Percentiles rank a stretch among this genome's conserved stretches.
Evolutionary conservation across 2,888 invertebrate genomes (phyloP).

Genomic region (Platycnemis pennipes): DNA sequence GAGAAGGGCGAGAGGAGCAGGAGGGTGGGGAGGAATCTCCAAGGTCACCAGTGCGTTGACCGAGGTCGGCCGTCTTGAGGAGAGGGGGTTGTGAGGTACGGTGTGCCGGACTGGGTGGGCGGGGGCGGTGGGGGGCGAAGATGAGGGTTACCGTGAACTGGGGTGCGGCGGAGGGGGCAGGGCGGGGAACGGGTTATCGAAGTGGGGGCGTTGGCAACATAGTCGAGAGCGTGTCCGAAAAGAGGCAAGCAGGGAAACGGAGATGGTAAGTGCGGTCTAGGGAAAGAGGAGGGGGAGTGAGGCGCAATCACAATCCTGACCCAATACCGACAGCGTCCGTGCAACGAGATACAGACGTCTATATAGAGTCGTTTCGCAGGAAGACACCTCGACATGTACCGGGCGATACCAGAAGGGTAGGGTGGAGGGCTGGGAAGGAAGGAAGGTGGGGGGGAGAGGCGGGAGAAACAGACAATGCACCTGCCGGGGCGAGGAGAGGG

Average conservation of each 20-base stretch:
- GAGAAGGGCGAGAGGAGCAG: neutral
- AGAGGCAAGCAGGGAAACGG: neutral
- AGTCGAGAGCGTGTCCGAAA: neutral
- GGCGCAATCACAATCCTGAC: neutral
- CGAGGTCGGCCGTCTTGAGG: constrained; percentile 45
- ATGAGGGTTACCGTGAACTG: no score
- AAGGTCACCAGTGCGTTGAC: constrained; percentile 66
- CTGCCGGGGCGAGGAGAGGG: neutral
- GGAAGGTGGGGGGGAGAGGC: neutral
- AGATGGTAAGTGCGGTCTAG: neutral
- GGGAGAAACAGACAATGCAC: neutral
- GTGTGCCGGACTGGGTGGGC: neutral
- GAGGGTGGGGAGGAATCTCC: neutral
- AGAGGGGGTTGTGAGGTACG: neutral
- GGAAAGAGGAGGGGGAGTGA: neutral
- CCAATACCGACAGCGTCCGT: neutral
- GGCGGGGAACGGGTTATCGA: neutral
- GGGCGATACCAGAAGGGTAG: neutral
- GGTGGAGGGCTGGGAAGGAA: neutral
- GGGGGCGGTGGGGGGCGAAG: neutral
- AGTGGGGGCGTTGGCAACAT: neutral
- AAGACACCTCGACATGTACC: neutral
- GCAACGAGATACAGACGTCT: neutral
- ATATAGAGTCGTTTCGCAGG: constrained; percentile 19
- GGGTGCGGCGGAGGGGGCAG: neutral